These are phyloP conservation scores for Callipepla squamata DNA, from an alignment of 2,113 vertebrate species.

Conservation along the genomic window DNA sequence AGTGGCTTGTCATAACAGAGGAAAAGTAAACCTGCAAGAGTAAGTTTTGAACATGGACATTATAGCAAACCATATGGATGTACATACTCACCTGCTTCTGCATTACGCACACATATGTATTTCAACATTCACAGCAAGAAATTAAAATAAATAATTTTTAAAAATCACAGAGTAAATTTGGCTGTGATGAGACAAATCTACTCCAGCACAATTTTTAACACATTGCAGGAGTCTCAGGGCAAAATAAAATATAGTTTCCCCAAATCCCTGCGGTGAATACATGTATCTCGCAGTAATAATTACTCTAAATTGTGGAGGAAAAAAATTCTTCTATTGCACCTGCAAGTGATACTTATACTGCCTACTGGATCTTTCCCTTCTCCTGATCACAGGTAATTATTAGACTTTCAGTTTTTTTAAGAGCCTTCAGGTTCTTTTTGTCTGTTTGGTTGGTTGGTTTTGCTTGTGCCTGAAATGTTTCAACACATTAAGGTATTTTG, in stretches of 20 bases:
- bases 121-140: not conserved
- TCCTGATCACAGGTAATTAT: not conserved
- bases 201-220: not conserved
- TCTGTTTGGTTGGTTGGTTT: not conserved
- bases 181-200: not conserved
- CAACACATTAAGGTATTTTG: not conserved
- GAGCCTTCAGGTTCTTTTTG: not conserved
- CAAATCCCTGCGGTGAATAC: not conserved
- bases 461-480: not conserved
- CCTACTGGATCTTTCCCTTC: not conserved
- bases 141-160: not conserved
- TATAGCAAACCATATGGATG: not conserved
- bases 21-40: not conserved
- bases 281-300: not conserved
- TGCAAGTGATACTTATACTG: not conserved
- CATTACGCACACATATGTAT: not conserved
- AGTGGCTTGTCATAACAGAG: not conserved
- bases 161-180: too few species aligned
- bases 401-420: not conserved
- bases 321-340: not conserved
- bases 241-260: not conserved
- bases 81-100: not conserved
- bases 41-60: not conserved
- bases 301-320: not conserved
- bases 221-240: not conserved